Conservation (phyloP, 1,140 invertebrate species). For the Cardiocondyla obscurior region DNA sequence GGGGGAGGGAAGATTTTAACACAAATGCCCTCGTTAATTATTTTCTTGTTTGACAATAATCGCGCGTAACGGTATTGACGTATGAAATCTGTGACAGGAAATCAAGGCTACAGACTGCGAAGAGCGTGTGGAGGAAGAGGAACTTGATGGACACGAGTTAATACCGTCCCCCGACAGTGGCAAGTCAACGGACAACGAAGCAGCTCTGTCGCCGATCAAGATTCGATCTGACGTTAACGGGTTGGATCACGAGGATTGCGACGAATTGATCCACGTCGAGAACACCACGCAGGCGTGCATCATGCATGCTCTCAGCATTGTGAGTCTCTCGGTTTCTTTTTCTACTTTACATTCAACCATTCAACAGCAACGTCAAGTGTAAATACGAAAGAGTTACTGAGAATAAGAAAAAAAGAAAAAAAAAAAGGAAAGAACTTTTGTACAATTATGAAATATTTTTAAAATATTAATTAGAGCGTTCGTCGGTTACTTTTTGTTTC, state of each 20-base stretch:
- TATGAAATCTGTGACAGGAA: conserved; percentile 64
- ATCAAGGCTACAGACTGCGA: conserved; percentile 77
- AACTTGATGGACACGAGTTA: conserved; percentile 77
- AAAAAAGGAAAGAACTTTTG: neutral
- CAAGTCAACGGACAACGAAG: conserved; percentile 82
- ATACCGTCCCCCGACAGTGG: conserved; percentile 80
- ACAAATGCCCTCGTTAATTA: conserved; percentile 30
- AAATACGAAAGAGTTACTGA: neutral
- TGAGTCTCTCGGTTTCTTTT: conserved; percentile 78
- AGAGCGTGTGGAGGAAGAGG: conserved; percentile 77
- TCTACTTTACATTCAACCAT: neutral
- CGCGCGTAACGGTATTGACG: conserved; percentile 40
- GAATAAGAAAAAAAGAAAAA: neutral
- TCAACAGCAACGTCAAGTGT: neutral
- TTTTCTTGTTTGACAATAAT: conserved; percentile 18
- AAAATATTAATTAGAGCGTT: neutral
- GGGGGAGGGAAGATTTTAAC: neutral
- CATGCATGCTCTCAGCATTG: conserved; percentile 85
- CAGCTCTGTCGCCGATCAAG: conserved; percentile 80
- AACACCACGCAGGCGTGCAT: conserved; percentile 83
- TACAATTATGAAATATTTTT: neutral
- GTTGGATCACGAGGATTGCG: conserved; percentile 79
- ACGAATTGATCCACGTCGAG: conserved; percentile 79
- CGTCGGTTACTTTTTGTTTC: neutral
- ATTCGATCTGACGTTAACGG: conserved; percentile 78